Evolutionary conservation across 2,888 invertebrate genomes (phyloP).

Genomic region (Teinopalpus imperialis): DNA sequence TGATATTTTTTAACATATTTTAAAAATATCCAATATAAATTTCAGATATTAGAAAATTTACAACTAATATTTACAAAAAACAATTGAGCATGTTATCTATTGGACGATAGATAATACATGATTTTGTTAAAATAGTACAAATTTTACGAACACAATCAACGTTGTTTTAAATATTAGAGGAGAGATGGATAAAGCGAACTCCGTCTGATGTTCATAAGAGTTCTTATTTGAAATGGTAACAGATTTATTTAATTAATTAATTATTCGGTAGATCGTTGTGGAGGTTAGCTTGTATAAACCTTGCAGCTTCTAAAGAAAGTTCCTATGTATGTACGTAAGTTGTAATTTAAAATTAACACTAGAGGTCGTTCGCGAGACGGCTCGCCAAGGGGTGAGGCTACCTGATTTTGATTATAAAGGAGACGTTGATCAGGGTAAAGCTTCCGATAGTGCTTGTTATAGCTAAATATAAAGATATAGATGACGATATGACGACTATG

Average conservation of each 20-base stretch:
- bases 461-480: conserved; percentile 22
- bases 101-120: background rate
- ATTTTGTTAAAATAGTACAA: too few species aligned
- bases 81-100: background rate
- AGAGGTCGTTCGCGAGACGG: conserved; percentile 64
- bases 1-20: background rate
- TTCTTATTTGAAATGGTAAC: conserved; percentile 46
- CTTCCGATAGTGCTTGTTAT: conserved; percentile 40
- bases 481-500: conserved; percentile 1
- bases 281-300: conserved; percentile 81
- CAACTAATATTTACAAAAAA: conserved; percentile 19
- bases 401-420: conserved; percentile 63
- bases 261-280: conserved; percentile 79
- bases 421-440: conserved; percentile 69
- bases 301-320: conserved; percentile 82
- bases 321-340: conserved; percentile 82
- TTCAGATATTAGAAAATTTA: conserved; percentile 22
- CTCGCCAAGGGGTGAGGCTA: conserved; percentile 46
- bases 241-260: conserved; percentile 68
- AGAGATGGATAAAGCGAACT: conserved; percentile 25
- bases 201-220: conserved; percentile 26
- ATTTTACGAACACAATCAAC: too few species aligned
- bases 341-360: conserved; percentile 75
- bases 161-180: background rate
- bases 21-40: background rate